Conservation (phyloP, 1,140 invertebrate genomes). For the Tetranychus urticae region DNA sequence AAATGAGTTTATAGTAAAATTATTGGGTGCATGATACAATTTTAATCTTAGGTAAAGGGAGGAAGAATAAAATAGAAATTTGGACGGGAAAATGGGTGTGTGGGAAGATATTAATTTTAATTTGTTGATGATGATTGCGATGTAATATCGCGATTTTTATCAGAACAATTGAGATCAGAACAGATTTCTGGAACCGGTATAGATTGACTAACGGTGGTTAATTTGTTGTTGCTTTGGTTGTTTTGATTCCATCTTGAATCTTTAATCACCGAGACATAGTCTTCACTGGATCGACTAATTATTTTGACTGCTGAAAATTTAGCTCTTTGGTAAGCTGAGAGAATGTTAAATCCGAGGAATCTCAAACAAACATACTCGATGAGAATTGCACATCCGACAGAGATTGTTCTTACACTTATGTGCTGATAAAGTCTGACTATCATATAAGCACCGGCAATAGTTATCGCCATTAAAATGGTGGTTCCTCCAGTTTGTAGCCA, state of each 20-base stretch:
- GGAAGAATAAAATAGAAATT: too few species aligned
- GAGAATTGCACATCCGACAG: conserved; percentile 49
- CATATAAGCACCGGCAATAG: conserved; percentile 50
- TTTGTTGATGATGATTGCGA: too few species aligned
- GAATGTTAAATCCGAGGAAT: conserved; percentile 57
- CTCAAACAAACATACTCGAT: conserved; percentile 59
- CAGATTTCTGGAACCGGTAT: conserved; percentile 17
- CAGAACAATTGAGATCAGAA: conserved; percentile 5
- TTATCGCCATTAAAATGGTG: conserved; percentile 40
- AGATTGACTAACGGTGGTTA: neutral
- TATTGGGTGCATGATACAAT: too few species aligned
- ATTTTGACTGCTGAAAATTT: conserved; percentile 53
- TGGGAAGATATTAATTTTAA: too few species aligned
- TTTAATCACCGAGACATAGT: neutral
- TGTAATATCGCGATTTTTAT: neutral
- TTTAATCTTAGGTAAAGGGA: too few species aligned
- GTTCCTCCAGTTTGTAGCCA: conserved; percentile 45
- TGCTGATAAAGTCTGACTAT: conserved; percentile 50
- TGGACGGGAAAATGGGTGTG: too few species aligned
- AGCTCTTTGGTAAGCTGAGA: conserved; percentile 59
- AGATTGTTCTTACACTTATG: conserved; percentile 46
- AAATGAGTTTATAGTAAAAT: too few species aligned
- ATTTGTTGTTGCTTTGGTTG: neutral
- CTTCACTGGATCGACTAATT: neutral
- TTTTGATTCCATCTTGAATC: neutral